Evolutionary conservation across 2,888 invertebrate species (phyloP), one percentile per base, ranked within the genome.

Genomic region (Tholera decimalis): DNA sequence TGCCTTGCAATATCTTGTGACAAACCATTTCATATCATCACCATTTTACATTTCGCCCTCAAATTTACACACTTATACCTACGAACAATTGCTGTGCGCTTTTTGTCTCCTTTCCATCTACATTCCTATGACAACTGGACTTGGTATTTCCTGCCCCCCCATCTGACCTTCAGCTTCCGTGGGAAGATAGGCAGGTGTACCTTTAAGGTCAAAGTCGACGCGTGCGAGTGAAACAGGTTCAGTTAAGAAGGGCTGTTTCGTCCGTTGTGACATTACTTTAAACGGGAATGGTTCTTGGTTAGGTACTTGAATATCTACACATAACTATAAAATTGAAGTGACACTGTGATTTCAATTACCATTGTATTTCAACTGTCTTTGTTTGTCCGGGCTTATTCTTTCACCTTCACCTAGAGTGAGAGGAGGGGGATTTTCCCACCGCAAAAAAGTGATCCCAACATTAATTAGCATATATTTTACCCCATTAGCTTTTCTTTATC

Each of bases 101-200:
- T 46, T 18, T 46, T 51, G n/a, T 22, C 7, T 28, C 26, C 33
- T 8, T 28, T 41, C 3, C 13, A 37, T 50, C 22, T 20, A 8
- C 35, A 41, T 73, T n/a, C 65, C 35, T 30, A 50, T 33, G 54
- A 46, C 30, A 46, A 54, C 53, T 57, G 15, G 30, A n/a, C 20
- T 50, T 50, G 49, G 60, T 54, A 79, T 74, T 74, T 66, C 74
- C 79, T 33, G 22, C 37, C 30, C 79, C 68, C 79, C 66, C 47
- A 59, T 73, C 51, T 78, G 60, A 66, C 75, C 79, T 79, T 79
- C 49, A 51, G 44, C 33, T 73, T 74, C 56, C 57, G 79, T 79
- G 74, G 79, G 74, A 74, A 79, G 46, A 46, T 3, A 28, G 49
- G 54, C 79, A 79, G 74, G 79, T 78, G 64, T 51, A 35, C 54